Percentiles rank a stretch among this genome's conserved stretches.
Conservation (phyloP, 1,140 invertebrate genomes). For the Drosophila mayri region DNA sequence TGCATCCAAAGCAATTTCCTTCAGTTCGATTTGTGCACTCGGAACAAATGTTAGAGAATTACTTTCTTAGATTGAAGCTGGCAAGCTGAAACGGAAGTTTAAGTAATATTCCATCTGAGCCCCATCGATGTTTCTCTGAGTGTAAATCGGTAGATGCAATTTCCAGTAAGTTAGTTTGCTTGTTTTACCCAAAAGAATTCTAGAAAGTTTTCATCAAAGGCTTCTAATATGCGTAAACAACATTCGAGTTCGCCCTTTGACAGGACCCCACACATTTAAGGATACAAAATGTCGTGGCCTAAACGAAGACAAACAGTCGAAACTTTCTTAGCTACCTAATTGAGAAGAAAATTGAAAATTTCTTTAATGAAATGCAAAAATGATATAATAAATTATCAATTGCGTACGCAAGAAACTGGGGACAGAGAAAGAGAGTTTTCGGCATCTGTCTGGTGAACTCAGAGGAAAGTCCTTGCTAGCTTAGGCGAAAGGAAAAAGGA, state of each 20-base stretch:
- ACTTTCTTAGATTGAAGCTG: too few relatives aligned
- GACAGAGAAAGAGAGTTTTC: neutral
- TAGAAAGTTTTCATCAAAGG: constrained; percentile 55
- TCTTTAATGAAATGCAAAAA: constrained; percentile 73
- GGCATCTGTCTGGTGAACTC: constrained; percentile 23
- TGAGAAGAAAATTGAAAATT: constrained; percentile 79
- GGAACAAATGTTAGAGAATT: neutral
- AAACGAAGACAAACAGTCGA: constrained; percentile 73
- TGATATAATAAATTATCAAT: constrained; percentile 53
- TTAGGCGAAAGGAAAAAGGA: constrained; percentile 13
- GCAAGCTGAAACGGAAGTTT: neutral
- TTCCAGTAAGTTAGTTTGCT: constrained; percentile 33
- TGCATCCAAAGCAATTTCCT: constrained; percentile 55
- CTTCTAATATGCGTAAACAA: constrained; percentile 47
- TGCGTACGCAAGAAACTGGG: constrained; percentile 1
- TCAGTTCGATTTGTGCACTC: neutral
- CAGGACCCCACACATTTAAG: constrained; percentile 18
- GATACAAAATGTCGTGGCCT: constrained; percentile 25
- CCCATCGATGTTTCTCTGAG: neutral
- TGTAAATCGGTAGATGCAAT: constrained; percentile 14
- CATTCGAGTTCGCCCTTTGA: constrained; percentile 40
- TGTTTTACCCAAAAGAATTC: constrained; percentile 28
- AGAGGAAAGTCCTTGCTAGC: constrained; percentile 38
- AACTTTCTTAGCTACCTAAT: constrained; percentile 70
- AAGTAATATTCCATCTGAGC: too few relatives aligned